Evolutionary conservation across 2,888 invertebrate genomes (phyloP), one percentile per base, ranked within the genome.

Genomic region (Yponomeuta sedellus): DNA sequence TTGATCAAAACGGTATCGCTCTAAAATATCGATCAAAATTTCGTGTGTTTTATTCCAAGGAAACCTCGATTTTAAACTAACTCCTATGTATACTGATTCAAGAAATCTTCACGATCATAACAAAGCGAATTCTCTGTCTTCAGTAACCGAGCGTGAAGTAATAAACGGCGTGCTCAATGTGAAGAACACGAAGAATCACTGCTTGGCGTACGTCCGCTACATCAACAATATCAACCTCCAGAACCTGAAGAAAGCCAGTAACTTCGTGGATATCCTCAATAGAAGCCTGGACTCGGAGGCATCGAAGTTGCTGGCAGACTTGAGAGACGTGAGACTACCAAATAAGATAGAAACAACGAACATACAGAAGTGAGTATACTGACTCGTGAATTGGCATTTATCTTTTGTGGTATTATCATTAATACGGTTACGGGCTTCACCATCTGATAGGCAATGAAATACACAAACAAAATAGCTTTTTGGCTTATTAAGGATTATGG

Each of bases 161-260:
- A 98, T 98, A 73, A 97, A 98, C 77, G 99, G 99, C 0, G 93
- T 99, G 6, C 86, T 99, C 20, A 96, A 96, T 77, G 98, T 98
- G 0, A 96, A 96, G 78, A 97, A 98, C 78, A 98, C 97, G 0
- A 97, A 97, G 81, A 98, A 98, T 77, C 98, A 99, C 83, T 98
- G 98, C 75, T 90, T 99, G 61, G 98, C 98, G 0, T 99, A 99
- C 85, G 94, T 97, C 4, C 93, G 99, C 67, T 98, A 98, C 84
- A 99, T 99, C 81, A 98, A 98, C 87, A 98, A 99, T 81, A 99
- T 99, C 68, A 99, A 99, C 83, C 92, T 98, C 52, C 97, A 98
- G 83, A 98, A 99, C 85, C 86, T 98, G 71, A 96, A 97, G 81
- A 97, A 98, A 77, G 98, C 99, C 19, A 95, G 97, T 67, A 94